Evolutionary conservation across 1,140 invertebrate genomes (phyloP).

Genomic region (Papilio xuthus): DNA sequence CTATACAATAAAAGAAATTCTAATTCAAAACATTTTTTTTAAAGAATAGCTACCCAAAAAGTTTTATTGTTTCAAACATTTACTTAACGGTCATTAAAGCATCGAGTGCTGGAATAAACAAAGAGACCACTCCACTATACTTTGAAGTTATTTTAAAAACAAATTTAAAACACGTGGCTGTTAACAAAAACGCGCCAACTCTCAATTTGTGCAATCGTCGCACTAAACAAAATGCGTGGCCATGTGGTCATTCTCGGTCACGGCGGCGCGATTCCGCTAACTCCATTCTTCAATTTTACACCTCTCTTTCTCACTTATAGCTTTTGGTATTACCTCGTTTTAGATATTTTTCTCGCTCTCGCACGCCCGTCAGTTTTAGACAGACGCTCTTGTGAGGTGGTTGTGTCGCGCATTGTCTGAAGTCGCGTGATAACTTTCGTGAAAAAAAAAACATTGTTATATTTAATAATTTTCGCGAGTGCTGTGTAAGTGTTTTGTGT

Average conservation of each 20-base stretch:
- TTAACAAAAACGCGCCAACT: constrained; percentile 70
- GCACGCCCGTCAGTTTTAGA: constrained; percentile 57
- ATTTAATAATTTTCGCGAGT: constrained; percentile 64
- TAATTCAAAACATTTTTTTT: constrained; percentile 2
- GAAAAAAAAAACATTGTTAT: constrained; percentile 60
- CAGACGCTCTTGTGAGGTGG: constrained; percentile 40
- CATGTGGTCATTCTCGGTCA: constrained; percentile 74
- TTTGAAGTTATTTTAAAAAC: constrained; percentile 51
- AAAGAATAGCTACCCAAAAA: neutral
- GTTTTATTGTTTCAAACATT: constrained; percentile 34
- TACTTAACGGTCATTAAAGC: constrained; percentile 31
- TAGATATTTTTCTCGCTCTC: constrained; percentile 62
- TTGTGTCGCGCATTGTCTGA: constrained; percentile 46
- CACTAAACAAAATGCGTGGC: constrained; percentile 67
- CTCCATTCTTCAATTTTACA: constrained; percentile 55
- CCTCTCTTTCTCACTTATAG: constrained; percentile 55
- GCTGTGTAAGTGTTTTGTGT: constrained; percentile 59
- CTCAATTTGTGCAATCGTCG: constrained; percentile 67
- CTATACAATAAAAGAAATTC: constrained; percentile 21
- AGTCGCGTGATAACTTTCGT: constrained; percentile 70
- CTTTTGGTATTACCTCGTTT: constrained; percentile 50
- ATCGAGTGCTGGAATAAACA: constrained; percentile 40
- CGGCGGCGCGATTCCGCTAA: constrained; percentile 51
- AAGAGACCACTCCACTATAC: constrained; percentile 48
- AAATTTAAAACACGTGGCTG: constrained; percentile 61